phyloP scores from a whole-genome alignment of 2,888 invertebrate genomes.

The Nysson spinosus region DNA sequence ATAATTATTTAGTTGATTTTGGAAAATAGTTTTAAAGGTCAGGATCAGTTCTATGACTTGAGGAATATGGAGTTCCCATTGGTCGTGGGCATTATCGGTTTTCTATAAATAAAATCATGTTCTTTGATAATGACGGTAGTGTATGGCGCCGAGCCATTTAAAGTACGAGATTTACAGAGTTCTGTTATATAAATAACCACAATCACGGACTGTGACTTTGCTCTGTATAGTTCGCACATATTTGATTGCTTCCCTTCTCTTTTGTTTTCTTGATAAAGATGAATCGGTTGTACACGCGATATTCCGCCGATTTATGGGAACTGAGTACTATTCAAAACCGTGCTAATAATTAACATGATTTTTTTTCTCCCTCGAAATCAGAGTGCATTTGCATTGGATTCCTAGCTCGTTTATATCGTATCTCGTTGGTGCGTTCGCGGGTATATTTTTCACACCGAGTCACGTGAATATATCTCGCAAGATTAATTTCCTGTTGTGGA shows the following conservation, averaged over 20 bases:
- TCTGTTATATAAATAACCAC: constrained; percentile 59
- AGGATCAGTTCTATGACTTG: constrained; percentile 28
- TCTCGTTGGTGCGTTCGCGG: constrained; percentile 1
- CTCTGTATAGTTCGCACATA: constrained; percentile 41
- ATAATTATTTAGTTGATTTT: too few species aligned
- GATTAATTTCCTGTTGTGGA: constrained; percentile 5
- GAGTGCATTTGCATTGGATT: not conserved
- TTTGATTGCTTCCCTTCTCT: constrained; percentile 56
- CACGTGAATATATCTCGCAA: constrained; percentile 1
- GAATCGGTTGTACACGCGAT: constrained; percentile 50
- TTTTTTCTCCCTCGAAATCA: constrained; percentile 1
- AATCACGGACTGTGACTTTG: constrained; percentile 54
- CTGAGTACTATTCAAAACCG: constrained; percentile 25
- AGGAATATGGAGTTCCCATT: constrained; percentile 31
- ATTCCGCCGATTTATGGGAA: constrained; percentile 33
- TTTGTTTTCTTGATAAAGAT: constrained; percentile 58
- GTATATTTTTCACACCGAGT: not conserved
- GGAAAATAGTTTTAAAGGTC: too few species aligned
- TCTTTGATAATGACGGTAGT: constrained; percentile 42
- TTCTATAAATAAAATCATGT: constrained; percentile 56
- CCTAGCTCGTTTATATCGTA: not conserved
- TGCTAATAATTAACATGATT: constrained; percentile 34
- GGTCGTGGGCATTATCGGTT: constrained; percentile 51
- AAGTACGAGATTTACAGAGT: constrained; percentile 55
- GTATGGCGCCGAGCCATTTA: constrained; percentile 42